Conservation (phyloP, 2,888 invertebrate genomes). For the Agrochola lota region DNA sequence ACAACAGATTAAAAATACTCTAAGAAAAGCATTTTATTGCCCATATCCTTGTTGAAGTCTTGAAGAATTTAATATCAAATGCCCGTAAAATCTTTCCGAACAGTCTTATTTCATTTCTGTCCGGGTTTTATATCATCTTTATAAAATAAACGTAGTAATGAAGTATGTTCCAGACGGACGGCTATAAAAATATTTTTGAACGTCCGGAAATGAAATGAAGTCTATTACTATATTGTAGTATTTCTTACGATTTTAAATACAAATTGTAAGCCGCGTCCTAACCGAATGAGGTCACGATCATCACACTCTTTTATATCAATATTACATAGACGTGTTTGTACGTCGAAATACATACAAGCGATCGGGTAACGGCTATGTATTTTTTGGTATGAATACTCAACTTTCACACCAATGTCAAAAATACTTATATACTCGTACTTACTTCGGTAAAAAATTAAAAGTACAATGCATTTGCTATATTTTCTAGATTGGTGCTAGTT, state of each 20-base stretch:
- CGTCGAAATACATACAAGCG: too few relatives aligned
- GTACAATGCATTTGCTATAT: neutral
- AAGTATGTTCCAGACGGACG: slow-evolving; percentile 17
- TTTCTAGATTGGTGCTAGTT: neutral
- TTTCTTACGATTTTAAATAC: neutral
- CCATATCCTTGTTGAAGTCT: slow-evolving; percentile 12
- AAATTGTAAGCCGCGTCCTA: too few relatives aligned
- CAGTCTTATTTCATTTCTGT: slow-evolving; percentile 39
- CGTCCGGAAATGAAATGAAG: slow-evolving; percentile 3
- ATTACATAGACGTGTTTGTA: too few relatives aligned
- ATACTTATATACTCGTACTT: neutral
- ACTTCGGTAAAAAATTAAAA: neutral
- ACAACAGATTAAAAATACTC: neutral
- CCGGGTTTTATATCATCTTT: slow-evolving; percentile 37
- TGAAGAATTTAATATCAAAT: slow-evolving; percentile 55
- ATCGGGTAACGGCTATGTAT: too few relatives aligned
- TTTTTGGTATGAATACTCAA: neutral
- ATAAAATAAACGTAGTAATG: slow-evolving; percentile 47
- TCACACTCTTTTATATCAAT: too few relatives aligned
- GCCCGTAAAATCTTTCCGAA: slow-evolving; percentile 38
- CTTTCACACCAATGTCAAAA: neutral
- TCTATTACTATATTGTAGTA: neutral
- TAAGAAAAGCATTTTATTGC: neutral
- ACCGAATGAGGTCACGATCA: too few relatives aligned
- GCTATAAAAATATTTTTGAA: slow-evolving; percentile 15